Percentiles rank a stretch among this genome's conserved stretches.
Conservation (phyloP, 2,888 invertebrate species). For the Dione vanillae region DNA sequence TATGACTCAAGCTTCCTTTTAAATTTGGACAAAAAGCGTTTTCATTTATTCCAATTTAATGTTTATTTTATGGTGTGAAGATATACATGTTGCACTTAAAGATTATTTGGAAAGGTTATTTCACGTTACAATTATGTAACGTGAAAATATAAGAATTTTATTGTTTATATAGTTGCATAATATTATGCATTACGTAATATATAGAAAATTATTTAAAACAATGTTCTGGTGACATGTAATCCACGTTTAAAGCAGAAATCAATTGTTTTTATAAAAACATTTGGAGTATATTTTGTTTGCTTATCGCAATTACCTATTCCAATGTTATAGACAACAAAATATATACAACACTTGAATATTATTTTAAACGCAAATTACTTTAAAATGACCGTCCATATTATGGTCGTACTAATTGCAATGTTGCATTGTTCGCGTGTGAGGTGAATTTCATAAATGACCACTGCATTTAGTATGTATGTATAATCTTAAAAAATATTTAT, state of each 20-base stretch:
- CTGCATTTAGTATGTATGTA: neutral
- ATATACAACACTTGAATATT: neutral
- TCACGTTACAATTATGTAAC: too few species aligned
- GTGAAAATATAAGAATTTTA: too few species aligned
- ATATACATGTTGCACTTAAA: neutral
- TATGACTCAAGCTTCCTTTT: slow-evolving; percentile 2
- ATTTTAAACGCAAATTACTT: slow-evolving; percentile 17
- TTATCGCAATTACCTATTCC: neutral
- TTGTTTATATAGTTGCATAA: too few species aligned
- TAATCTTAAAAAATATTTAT: neutral
- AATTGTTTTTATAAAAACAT: neutral
- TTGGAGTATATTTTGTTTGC: neutral
- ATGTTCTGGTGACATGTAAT: neutral
- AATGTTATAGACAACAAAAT: slow-evolving; percentile 5
- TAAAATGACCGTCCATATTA: slow-evolving; percentile 4
- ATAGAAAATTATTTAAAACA: neutral
- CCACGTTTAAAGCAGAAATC: neutral
- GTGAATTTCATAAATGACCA: slow-evolving; percentile 16
- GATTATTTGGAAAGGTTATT: too few species aligned
- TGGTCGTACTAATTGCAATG: slow-evolving; percentile 15
- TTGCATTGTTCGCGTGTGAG: slow-evolving; percentile 19
- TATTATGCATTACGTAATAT: too few species aligned
- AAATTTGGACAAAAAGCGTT: neutral
- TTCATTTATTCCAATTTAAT: neutral
- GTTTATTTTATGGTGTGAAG: neutral